phyloP scores from a whole-genome alignment of 2,797 vertebrate species.

The Periophthalmus magnuspinnatus region DNA sequence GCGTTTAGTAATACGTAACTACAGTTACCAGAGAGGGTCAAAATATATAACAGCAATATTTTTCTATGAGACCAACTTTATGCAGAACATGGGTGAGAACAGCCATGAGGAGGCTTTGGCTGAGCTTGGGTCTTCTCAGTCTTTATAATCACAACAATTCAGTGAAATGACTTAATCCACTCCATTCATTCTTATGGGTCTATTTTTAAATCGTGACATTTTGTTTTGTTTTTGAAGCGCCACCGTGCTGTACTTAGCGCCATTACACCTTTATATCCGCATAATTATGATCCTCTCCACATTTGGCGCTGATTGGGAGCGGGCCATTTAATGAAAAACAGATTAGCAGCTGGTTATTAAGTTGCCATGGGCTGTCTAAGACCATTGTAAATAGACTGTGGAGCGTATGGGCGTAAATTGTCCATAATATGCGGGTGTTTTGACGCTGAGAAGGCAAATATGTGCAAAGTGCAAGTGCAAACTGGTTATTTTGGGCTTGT shows the following conservation, averaged over 20 bases:
- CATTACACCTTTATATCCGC: not conserved
- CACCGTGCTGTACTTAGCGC: not conserved
- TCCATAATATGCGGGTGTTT: not conserved
- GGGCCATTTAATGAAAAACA: slow-evolving; percentile 3
- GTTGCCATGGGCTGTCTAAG: not conserved
- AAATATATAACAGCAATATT: too few relatives aligned
- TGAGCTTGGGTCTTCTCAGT: too few relatives aligned
- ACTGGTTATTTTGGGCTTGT: not conserved
- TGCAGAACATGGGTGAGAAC: too few relatives aligned
- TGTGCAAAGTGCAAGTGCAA: not conserved
- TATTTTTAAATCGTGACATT: not conserved
- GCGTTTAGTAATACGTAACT: too few relatives aligned
- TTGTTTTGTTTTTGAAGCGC: slow-evolving; percentile 1
- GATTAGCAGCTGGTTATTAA: slow-evolving; percentile 4
- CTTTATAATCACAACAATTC: too few relatives aligned
- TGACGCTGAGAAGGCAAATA: not conserved
- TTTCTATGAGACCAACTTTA: not conserved
- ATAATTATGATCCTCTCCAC: not conserved
- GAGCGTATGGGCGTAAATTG: not conserved
- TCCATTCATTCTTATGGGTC: not conserved
- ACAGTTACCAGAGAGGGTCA: too few relatives aligned
- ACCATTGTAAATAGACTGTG: not conserved
- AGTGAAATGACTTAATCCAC: not conserved
- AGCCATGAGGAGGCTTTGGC: not conserved
- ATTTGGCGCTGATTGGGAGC: not conserved